Percentiles rank a stretch among this genome's conserved stretches.
These are phyloP conservation scores for Pygocentrus nattereri DNA, from an alignment of 2,797 vertebrate species.

Conservation along the genomic window DNA sequence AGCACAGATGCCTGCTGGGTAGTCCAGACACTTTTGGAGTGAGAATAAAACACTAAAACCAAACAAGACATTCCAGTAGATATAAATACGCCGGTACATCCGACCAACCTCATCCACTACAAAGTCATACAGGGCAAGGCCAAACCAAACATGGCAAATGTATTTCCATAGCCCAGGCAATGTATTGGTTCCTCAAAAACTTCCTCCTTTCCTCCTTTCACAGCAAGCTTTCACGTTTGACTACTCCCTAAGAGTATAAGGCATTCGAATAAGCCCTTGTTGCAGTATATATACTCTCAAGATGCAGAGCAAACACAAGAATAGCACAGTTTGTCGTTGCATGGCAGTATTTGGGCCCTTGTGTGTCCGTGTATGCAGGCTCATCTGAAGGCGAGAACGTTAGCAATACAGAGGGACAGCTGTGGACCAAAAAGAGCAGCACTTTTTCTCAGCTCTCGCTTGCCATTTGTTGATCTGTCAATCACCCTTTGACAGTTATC, in stretches of 20 bases:
- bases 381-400: background rate
- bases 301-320: background rate
- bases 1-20: constrained; percentile 1
- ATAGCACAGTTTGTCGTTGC: constrained; percentile 14
- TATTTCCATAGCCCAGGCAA: background rate
- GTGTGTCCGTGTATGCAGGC: background rate
- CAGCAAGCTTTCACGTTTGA: background rate
- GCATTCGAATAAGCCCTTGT: constrained; percentile 6
- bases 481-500: constrained; percentile 22
- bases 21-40: background rate
- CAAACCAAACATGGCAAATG: constrained; percentile 3
- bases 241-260: background rate
- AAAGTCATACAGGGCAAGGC: background rate
- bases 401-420: constrained; percentile 27
- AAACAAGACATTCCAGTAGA: constrained; percentile 35
- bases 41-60: constrained; percentile 22
- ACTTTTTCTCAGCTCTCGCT: constrained; percentile 30
- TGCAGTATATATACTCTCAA: background rate
- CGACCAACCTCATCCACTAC: constrained; percentile 13
- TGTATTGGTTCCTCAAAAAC: constrained; percentile 9
- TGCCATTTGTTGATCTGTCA: constrained; percentile 38
- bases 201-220: too few species aligned
- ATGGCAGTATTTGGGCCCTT: background rate
- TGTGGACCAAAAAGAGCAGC: constrained; percentile 18
- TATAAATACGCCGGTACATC: constrained; percentile 25